A percentile compares a stretch with the other conserved stretches of the same genome.
Conservation (phyloP, 1,140 invertebrate species). For the Rhyzopertha dominica region DNA sequence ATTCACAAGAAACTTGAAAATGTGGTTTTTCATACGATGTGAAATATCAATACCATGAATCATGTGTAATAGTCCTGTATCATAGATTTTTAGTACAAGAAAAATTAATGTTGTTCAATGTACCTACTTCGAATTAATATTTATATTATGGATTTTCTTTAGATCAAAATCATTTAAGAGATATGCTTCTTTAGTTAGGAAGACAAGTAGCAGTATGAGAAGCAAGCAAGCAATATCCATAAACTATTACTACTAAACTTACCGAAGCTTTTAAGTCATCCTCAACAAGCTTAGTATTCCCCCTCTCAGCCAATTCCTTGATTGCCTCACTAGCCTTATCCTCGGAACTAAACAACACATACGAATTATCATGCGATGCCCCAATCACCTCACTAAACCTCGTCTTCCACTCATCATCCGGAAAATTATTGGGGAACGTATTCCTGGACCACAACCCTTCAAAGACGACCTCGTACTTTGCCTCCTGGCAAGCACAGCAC, state of each 20-base stretch:
- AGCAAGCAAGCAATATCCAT: no score
- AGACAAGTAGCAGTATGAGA: no score
- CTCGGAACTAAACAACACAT: conserved; percentile 87
- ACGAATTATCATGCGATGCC: conserved; percentile 85
- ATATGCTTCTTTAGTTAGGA: no score
- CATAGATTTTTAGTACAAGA: no score
- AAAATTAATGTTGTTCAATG: no score
- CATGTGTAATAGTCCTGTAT: no score
- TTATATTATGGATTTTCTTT: no score
- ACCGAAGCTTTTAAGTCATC: conserved; percentile 74
- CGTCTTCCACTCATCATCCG: conserved; percentile 75
- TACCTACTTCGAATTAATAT: no score
- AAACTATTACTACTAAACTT: conserved; percentile 11
- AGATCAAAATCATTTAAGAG: no score
- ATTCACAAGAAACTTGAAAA: no score
- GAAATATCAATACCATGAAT: no score
- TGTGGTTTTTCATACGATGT: no score
- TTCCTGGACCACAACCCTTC: conserved; percentile 96
- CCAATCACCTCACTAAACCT: conserved; percentile 97
- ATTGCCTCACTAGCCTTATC: conserved; percentile 85
- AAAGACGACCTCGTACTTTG: conserved; percentile 91
- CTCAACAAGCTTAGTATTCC: conserved; percentile 82
- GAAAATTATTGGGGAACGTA: conserved; percentile 96
- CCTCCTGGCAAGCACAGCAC: conserved; percentile 90
- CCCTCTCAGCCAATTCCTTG: conserved; percentile 86